A percentile compares a stretch with the other conserved stretches of the same genome.
Evolutionary conservation across 2,797 vertebrate species (phyloP).

Genomic region (Sebastes steindachneri): DNA sequence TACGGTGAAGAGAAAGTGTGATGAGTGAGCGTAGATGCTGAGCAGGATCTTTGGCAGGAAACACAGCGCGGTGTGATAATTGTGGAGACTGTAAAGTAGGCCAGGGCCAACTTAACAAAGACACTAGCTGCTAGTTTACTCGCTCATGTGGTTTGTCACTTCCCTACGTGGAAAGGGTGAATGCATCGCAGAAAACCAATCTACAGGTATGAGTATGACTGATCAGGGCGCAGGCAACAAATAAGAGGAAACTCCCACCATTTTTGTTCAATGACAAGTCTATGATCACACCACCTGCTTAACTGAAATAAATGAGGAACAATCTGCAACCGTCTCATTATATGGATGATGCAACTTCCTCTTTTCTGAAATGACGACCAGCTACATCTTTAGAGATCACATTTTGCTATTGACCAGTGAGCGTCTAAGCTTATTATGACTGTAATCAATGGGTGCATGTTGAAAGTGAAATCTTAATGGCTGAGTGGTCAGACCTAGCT

Average conservation of each 20-base stretch:
- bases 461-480: slow-evolving; percentile 32
- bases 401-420: not conserved
- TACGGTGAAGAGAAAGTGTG: not conserved
- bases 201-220: not conserved
- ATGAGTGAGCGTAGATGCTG: not conserved
- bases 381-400: not conserved
- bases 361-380: not conserved
- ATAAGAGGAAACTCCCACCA: not conserved
- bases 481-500: slow-evolving; percentile 10
- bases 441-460: not conserved
- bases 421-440: not conserved
- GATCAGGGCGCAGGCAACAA: not conserved
- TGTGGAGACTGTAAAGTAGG: slow-evolving; percentile 24
- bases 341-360: slow-evolving; percentile 36
- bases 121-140: not conserved
- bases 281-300: not conserved
- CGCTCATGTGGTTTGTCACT: slow-evolving; percentile 14
- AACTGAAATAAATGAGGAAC: slow-evolving; percentile 42
- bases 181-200: not conserved
- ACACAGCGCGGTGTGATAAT: slow-evolving; percentile 14
- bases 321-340: not conserved
- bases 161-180: not conserved
- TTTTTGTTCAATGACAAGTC: not conserved
- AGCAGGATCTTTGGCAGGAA: slow-evolving; percentile 22
- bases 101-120: slow-evolving; percentile 10